Evolutionary conservation across 2,797 vertebrate genomes (phyloP).

Genomic region (Coccyzus lansbergi): DNA sequence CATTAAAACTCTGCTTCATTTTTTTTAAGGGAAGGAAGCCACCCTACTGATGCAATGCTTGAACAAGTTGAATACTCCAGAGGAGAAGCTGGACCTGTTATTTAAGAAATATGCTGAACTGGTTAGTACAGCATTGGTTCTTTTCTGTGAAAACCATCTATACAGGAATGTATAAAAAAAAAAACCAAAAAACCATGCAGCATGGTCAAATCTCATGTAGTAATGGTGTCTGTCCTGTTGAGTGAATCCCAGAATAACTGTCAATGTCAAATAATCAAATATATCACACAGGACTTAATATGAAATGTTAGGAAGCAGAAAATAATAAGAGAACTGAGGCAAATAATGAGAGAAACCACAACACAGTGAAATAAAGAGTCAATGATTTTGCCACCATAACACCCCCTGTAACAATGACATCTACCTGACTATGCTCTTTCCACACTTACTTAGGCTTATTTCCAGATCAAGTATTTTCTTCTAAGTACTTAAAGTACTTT

Average conservation of each 20-base stretch:
- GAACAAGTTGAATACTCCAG: constrained; percentile 82
- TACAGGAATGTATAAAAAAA: background rate
- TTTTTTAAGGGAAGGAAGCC: constrained; percentile 88
- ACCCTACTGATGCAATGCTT: constrained; percentile 85
- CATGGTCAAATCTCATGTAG: background rate
- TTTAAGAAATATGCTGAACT: constrained; percentile 88
- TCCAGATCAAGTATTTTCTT: background rate
- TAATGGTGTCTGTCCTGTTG: background rate
- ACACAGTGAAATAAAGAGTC: background rate
- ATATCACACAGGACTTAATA: background rate
- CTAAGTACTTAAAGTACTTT: background rate
- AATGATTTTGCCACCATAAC: background rate
- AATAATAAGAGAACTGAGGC: background rate
- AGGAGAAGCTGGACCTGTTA: constrained; percentile 87
- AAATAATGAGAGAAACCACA: background rate
- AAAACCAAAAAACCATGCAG: background rate
- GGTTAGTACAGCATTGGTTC: constrained; percentile 80
- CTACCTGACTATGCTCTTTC: background rate
- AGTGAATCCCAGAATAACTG: background rate
- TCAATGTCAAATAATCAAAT: background rate
- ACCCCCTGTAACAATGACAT: background rate
- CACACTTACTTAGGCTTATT: background rate
- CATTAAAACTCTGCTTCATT: background rate
- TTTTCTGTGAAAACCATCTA: background rate
- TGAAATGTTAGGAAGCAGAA: background rate